These are phyloP conservation scores for Pollicipes pollicipes DNA, from an alignment of 1,140 invertebrate genomes.

Conservation along the genomic window DNA sequence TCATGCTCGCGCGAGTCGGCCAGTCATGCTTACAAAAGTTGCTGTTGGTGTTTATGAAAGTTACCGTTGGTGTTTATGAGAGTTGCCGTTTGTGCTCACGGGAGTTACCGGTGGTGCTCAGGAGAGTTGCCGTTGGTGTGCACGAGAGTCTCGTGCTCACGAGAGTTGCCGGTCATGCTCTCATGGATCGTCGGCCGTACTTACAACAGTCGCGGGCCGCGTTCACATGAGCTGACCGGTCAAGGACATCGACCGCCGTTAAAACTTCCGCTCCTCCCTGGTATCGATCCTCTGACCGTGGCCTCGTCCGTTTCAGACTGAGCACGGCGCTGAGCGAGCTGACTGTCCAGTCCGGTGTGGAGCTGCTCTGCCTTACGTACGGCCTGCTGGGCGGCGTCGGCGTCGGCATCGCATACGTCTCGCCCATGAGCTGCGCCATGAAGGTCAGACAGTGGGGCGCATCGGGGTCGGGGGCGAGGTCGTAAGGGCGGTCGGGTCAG, in stretches of 20 bases:
- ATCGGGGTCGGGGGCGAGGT: too few relatives aligned
- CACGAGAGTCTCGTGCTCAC: too few relatives aligned
- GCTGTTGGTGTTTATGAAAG: background rate
- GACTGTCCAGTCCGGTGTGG: background rate
- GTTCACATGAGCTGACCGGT: background rate
- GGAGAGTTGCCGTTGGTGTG: too few relatives aligned
- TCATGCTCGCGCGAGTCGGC: background rate
- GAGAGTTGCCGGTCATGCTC: background rate
- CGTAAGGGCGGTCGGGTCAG: too few relatives aligned
- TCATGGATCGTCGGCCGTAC: background rate
- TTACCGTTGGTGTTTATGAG: background rate
- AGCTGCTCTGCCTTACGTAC: conserved; percentile 23
- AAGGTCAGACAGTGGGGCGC: conserved; percentile 21
- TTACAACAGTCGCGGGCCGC: background rate
- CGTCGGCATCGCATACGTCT: conserved; percentile 27
- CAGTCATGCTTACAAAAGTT: background rate
- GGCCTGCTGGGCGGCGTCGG: conserved; percentile 28
- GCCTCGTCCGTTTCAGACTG: background rate
- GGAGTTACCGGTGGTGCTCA: too few relatives aligned
- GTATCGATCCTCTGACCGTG: background rate
- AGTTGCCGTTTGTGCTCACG: background rate
- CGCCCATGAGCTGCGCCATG: conserved; percentile 28
- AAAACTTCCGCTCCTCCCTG: background rate
- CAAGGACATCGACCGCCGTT: background rate
- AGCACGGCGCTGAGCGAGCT: background rate